Evolutionary conservation across 2,888 invertebrate genomes (phyloP), one percentile per base, ranked within the genome.

Genomic region (Metalampra italica): DNA sequence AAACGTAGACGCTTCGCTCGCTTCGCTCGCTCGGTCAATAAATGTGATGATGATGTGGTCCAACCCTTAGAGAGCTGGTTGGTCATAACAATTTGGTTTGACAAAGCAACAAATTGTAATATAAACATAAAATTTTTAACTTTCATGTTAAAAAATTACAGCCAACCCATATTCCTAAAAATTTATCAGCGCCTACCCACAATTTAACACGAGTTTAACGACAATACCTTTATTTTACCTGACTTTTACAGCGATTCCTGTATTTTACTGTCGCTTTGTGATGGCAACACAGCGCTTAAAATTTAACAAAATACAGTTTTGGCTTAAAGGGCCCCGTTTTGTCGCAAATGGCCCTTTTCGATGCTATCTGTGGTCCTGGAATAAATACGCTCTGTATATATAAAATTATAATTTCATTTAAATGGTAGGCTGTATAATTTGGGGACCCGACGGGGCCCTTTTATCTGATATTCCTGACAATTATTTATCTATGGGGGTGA

Each of bases 391-490:
- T 51, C 57, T 58, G 29, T n/a, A 36, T 30, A 65, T 64, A 68
- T 70, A 66, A 73, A 69, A 74, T 73, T 71, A 71, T 75, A 70
- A 75, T 73, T 72, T 69, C 51, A 71, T 75, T 71, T 66, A 62
- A 71, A 66, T 59, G 57, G 54, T 15, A 9, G 49, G 51, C 60
- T 60, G 61, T 74, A 22, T 22, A 75, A 75, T 71, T 22, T 72
- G 68, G 64, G 54, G 54, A 56, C 60, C 5, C 5, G 22, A n/a
- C n/a, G n/a, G n/a, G 22, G 3, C 64, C 60, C 67, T 62, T 62
- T 63, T 64, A 59, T 64, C 58, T 56, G 63, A 64, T 67, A 32
- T 36, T 43, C n/a, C 12, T 14, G 39, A 7, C 2, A 4, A 8
- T 8, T 39, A 39, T 8, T 12, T 39, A 39, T 39, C 13, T 34